phyloP scores from a whole-genome alignment of 2,113 vertebrate genomes.

The Clarias magur region DNA sequence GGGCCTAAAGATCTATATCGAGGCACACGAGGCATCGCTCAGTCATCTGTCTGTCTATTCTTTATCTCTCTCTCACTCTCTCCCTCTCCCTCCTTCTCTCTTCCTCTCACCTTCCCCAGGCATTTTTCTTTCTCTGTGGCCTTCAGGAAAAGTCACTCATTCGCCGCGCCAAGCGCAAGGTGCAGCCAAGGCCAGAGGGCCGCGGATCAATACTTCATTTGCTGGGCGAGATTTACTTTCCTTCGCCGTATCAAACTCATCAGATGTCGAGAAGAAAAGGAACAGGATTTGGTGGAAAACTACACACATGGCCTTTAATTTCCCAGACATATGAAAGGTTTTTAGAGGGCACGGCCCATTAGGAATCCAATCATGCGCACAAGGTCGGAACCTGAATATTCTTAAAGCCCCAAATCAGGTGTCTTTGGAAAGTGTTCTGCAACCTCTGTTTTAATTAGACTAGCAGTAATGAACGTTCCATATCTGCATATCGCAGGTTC shows the following conservation, averaged over 20 bases:
- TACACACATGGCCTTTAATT: constrained; percentile 42
- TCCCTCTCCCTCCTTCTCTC: neutral
- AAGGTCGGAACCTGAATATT: constrained; percentile 26
- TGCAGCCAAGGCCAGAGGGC: constrained; percentile 53
- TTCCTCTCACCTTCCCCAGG: constrained; percentile 7
- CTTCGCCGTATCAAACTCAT: constrained; percentile 48
- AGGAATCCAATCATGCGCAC: constrained; percentile 22
- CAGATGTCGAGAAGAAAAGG: constrained; percentile 48
- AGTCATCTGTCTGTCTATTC: constrained; percentile 24
- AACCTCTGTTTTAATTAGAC: neutral
- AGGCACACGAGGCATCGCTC: constrained; percentile 38
- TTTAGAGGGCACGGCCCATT: constrained; percentile 35
- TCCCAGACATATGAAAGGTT: constrained; percentile 34
- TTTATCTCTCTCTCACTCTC: constrained; percentile 11
- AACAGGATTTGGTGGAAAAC: constrained; percentile 40
- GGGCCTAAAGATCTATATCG: constrained; percentile 49
- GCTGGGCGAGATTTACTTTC: constrained; percentile 51
- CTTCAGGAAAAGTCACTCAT: constrained; percentile 98
- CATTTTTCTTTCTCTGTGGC: constrained; percentile 60
- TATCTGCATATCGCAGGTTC: neutral
- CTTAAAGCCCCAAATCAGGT: constrained; percentile 8
- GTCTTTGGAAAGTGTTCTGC: neutral
- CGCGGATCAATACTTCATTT: constrained; percentile 60
- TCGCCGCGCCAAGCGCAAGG: constrained; percentile 74
- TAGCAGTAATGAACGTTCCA: neutral